Percentiles rank a stretch among this genome's conserved stretches.
These are phyloP conservation scores for Chrysolina haemoptera DNA, from an alignment of 2,888 invertebrate genomes.

Conservation along the genomic window DNA sequence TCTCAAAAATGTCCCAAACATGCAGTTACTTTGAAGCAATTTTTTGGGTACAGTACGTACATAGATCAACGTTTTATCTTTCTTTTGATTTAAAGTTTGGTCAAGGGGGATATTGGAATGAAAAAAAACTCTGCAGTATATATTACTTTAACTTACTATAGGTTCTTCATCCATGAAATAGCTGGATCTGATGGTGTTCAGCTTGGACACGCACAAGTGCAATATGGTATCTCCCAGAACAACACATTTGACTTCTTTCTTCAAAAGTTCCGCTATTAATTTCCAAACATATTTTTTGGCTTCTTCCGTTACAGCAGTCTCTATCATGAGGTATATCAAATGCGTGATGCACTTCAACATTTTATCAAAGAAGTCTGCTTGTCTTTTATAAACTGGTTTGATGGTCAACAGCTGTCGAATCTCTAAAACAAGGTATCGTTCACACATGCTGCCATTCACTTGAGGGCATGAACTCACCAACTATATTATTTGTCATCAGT, in stretches of 20 bases:
- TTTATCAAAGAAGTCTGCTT: conserved; percentile 87
- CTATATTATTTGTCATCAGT: conserved; percentile 77
- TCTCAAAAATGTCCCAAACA: no score
- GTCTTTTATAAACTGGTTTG: conserved; percentile 82
- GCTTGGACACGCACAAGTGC: conserved; percentile 85
- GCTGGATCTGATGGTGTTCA: conserved; percentile 84
- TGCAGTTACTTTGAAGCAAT: no score
- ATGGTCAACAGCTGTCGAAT: conserved; percentile 71
- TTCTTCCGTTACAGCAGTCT: conserved; percentile 73
- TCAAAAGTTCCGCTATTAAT: conserved; percentile 74
- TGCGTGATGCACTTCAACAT: conserved; percentile 86
- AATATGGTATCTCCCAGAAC: conserved; percentile 85
- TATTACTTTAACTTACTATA: conserved; percentile 60
- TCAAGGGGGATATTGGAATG: no score
- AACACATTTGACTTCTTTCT: conserved; percentile 78
- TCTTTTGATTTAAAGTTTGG: no score
- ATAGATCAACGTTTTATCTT: no score
- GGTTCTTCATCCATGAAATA: conserved; percentile 81
- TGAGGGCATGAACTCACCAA: conserved; percentile 59
- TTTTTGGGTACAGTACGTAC: no score
- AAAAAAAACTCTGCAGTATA: no score
- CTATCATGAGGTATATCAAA: conserved; percentile 80
- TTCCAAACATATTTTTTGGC: conserved; percentile 70
- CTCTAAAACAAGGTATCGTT: conserved; percentile 66
- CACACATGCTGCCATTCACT: no score